Evolutionary conservation across 2,888 invertebrate species (phyloP), one percentile per base, ranked within the genome.

Genomic region (Sthenelais limicola): DNA sequence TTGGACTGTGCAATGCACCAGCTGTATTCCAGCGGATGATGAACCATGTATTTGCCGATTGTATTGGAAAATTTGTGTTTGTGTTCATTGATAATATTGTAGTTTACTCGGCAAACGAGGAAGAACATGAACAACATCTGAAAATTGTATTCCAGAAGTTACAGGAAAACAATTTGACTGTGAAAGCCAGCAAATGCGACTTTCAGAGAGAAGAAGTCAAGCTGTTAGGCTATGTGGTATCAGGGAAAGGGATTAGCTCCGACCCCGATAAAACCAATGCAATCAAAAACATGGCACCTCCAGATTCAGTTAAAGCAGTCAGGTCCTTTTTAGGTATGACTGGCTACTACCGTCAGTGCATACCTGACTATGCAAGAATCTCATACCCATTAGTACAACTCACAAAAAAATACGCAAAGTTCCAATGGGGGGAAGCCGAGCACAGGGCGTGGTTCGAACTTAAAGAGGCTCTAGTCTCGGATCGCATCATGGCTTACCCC

Each of bases 151-250:
- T 69, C 12, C 24, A 73, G 15, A n/a, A 21, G 18, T 32, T 71
- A 2, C 15, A 15, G n/a, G 52, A 52, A 15, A 18, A 49, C 38
- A 48, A 56, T 1, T 32, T 71, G 28, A 49, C 26, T 24, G 9
- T 47, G 12, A 71, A 58, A 21, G 32, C 21, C 1, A 26, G 28
- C 1, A 71, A 71, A 43, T 58, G 71, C 48, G 15, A 58, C 7
- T 62, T 71, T 28, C 15, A 32, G 18, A 5, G 30, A 7, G 15
- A 7, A 18, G 43, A n/a, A 15, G 54, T 70, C 32, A 73, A 71
- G 21, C 74, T 75, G 49, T 54, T 78, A n/a, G 78, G 79, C 3
- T 75, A 77, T 62, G 68, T 73, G 9, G 62, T 79, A n/a, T 54
- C 56, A 35, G 38, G 4, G 26, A 38, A 76, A 2, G 75, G 76